Conservation (phyloP, 2,113 vertebrate genomes). For the Morone saxatilis region DNA sequence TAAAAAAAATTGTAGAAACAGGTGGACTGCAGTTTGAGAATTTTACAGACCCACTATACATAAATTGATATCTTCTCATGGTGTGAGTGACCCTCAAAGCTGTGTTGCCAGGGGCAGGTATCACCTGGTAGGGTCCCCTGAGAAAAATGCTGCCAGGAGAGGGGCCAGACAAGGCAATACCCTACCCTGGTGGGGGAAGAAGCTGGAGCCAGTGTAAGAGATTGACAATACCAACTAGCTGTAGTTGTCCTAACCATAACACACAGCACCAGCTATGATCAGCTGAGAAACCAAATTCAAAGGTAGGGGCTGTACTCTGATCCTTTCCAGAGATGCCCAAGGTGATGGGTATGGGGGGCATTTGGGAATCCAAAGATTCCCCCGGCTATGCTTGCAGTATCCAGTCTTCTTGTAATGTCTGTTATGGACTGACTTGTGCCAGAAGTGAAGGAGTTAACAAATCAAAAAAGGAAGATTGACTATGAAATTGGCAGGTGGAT, state of each 20-base stretch:
- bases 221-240: background rate
- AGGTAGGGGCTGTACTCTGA: background rate
- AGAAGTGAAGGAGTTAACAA: background rate
- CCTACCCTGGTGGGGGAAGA: background rate
- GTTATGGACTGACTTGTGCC: no score
- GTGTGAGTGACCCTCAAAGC: background rate
- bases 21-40: background rate
- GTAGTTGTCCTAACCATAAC: background rate
- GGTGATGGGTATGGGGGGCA: background rate
- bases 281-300: background rate
- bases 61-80: background rate
- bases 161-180: slow-evolving; percentile 5
- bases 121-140: background rate
- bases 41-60: background rate
- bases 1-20: background rate
- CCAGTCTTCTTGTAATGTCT: background rate
- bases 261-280: background rate
- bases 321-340: background rate
- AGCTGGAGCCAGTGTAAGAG: background rate
- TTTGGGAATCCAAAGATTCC: background rate
- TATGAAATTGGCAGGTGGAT: background rate
- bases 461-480: no score
- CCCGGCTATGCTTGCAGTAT: background rate
- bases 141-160: slow-evolving; percentile 14
- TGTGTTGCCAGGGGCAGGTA: slow-evolving; percentile 15